Percentiles rank a stretch among this genome's conserved stretches.
Conservation (phyloP, 1,140 invertebrate species). For the Leptinotarsa lineolata region DNA sequence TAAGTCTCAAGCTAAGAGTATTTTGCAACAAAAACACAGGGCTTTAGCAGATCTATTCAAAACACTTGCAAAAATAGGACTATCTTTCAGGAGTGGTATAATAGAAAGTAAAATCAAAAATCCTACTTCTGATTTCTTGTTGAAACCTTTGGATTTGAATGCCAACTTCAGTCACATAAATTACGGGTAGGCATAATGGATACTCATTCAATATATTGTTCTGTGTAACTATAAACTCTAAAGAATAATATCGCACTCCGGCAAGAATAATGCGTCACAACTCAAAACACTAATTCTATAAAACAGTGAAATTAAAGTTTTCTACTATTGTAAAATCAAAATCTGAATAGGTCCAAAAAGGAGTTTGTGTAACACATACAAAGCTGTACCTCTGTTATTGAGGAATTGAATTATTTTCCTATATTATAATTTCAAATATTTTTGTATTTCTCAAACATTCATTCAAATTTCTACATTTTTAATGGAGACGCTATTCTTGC, state of each 20-base stretch:
- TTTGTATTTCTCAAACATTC: background rate
- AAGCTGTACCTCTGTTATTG: too few relatives aligned
- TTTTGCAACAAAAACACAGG: slow-evolving; percentile 83
- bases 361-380: too few relatives aligned
- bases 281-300: too few relatives aligned
- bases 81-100: slow-evolving; percentile 78
- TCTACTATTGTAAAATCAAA: too few relatives aligned
- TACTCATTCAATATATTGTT: background rate
- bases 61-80: slow-evolving; percentile 69
- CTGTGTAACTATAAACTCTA: background rate
- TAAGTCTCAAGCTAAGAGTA: slow-evolving; percentile 77
- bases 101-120: slow-evolving; percentile 55
- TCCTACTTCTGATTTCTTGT: slow-evolving; percentile 58
- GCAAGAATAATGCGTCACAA: too few relatives aligned
- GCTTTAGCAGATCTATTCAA: slow-evolving; percentile 84
- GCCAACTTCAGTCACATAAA: slow-evolving; percentile 59
- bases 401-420: too few relatives aligned
- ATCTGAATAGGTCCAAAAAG: too few relatives aligned
- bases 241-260: too few relatives aligned
- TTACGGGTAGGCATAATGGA: slow-evolving; percentile 52
- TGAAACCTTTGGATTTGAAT: slow-evolving; percentile 66
- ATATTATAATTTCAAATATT: too few relatives aligned
- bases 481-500: background rate
- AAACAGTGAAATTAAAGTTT: too few relatives aligned
- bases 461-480: background rate